Evolutionary conservation across 2,113 vertebrate species (phyloP).

Genomic region (Carassius auratus): DNA sequence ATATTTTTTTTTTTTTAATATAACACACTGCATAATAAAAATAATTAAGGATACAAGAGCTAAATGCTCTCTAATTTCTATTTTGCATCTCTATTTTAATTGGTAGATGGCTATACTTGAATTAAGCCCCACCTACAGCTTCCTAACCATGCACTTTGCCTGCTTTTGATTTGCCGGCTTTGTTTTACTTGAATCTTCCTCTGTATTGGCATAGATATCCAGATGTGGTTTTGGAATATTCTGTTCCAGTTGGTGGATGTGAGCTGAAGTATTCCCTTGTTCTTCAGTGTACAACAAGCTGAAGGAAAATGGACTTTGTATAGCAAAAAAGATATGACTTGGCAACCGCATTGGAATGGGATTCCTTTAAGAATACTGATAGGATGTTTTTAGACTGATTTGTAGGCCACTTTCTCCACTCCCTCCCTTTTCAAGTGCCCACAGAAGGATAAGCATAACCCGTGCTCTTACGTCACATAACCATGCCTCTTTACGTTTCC

Average conservation of each 20-base stretch:
- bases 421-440: conserved; percentile 37
- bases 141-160: conserved; percentile 65
- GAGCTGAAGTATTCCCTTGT: conserved; percentile 48
- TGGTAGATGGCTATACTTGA: conserved; percentile 68
- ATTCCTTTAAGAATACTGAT: conserved; percentile 61
- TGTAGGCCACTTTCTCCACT: neutral
- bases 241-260: conserved; percentile 76
- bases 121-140: conserved; percentile 68
- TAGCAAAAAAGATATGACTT: conserved; percentile 69
- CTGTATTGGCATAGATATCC: conserved; percentile 74
- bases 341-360: conserved; percentile 67
- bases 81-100: conserved; percentile 53
- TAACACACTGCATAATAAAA: neutral
- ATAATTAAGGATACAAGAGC: conserved; percentile 66
- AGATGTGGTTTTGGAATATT: conserved; percentile 77
- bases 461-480: conserved; percentile 33
- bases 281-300: neutral
- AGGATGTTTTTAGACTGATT: conserved; percentile 61
- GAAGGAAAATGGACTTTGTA: conserved; percentile 53
- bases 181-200: conserved; percentile 72
- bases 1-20: neutral
- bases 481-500: conserved; percentile 63
- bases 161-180: conserved; percentile 62
- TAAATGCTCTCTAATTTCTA: conserved; percentile 75
- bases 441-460: conserved; percentile 70